Percentiles rank a stretch among this genome's conserved stretches.
phyloP scores from a whole-genome alignment of 1,140 invertebrate genomes.

The Bombus waltoni region DNA sequence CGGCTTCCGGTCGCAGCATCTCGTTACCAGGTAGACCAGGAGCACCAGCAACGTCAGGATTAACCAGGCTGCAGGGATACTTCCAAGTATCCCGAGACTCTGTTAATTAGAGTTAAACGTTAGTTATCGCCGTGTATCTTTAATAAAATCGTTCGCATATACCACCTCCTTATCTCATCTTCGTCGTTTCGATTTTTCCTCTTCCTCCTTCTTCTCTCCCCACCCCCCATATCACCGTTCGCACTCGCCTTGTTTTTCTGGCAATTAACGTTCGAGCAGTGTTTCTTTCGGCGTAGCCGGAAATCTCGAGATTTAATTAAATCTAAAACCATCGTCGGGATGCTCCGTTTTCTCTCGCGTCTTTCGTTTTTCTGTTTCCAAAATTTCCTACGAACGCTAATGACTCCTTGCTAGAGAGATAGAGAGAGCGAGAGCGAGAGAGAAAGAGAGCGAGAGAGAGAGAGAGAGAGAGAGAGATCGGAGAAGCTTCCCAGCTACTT shows the following conservation, averaged over 20 bases:
- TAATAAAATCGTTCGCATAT: background rate
- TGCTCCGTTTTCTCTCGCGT: too few species aligned
- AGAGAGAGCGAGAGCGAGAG: background rate
- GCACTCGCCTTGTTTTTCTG: background rate
- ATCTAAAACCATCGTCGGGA: background rate
- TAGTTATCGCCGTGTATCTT: constrained; percentile 7
- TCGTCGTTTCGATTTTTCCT: too few species aligned
- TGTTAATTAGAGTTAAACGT: constrained; percentile 77
- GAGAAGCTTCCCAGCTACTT: background rate
- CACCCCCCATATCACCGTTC: too few species aligned
- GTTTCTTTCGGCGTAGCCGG: background rate
- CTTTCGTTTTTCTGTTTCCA: background rate
- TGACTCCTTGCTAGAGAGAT: background rate
- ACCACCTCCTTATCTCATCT: background rate
- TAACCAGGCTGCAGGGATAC: constrained; percentile 94
- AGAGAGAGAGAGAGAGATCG: too few species aligned
- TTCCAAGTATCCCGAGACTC: constrained; percentile 95
- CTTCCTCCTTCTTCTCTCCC: accelerated
- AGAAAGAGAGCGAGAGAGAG: background rate
- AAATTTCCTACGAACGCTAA: constrained; percentile 7
- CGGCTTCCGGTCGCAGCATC: constrained; percentile 96
- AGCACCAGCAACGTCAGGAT: constrained; percentile 94
- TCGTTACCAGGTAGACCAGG: constrained; percentile 94
- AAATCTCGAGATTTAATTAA: background rate
- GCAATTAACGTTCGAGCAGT: background rate